These are phyloP conservation scores for Condylura cristata DNA, from an alignment of 2,113 vertebrate genomes.

Conservation along the genomic window DNA sequence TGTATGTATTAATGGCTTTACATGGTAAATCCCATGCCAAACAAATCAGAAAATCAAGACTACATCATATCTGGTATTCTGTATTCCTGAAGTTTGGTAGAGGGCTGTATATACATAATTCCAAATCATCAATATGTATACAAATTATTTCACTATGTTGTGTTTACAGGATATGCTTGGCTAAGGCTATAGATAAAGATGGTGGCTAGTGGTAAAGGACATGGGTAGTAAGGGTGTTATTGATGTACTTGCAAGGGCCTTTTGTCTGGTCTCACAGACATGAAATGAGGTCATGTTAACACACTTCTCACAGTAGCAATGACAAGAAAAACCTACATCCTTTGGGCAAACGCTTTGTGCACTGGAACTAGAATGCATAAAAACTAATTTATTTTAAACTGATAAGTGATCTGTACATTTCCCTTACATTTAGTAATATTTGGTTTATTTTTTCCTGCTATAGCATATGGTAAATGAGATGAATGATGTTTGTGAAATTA, in stretches of 20 bases:
- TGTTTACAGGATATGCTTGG: background rate
- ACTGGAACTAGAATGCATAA: background rate
- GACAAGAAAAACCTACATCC: background rate
- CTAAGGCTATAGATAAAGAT: background rate
- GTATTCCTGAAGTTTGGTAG: background rate
- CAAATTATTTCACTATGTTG: background rate
- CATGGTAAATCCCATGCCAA: background rate
- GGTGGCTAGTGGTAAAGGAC: background rate
- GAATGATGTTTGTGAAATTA: background rate
- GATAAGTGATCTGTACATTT: background rate
- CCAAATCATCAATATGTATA: background rate
- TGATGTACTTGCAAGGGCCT: background rate
- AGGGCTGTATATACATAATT: background rate
- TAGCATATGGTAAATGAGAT: background rate
- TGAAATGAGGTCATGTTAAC: background rate
- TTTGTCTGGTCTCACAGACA: background rate
- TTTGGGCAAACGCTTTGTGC: background rate
- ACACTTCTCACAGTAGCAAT: background rate
- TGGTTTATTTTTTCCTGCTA: background rate
- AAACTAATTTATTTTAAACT: conserved; percentile 10
- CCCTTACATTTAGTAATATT: background rate
- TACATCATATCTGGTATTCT: background rate
- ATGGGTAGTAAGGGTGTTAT: background rate
- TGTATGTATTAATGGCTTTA: background rate
- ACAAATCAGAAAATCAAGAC: background rate